Percentiles rank a stretch among this genome's conserved stretches.
Conservation (phyloP, 1,140 invertebrate species). For the Halesus radiatus region DNA sequence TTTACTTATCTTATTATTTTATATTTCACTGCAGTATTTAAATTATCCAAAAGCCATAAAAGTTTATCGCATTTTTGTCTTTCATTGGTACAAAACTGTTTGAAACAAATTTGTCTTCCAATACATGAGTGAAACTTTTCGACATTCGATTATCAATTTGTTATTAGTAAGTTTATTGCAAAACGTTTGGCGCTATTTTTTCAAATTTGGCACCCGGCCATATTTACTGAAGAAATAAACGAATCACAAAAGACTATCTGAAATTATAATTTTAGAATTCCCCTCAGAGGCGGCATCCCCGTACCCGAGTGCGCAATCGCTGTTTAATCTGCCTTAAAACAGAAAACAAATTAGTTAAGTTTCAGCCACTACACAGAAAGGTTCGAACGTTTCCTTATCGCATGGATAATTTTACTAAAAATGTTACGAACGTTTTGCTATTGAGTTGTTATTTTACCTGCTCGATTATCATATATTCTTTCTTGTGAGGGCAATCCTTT, state of each 20-base stretch:
- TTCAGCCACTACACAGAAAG: not conserved
- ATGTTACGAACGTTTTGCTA: not conserved
- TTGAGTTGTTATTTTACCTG: not conserved
- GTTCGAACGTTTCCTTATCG: not conserved
- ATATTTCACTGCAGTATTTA: too few species aligned
- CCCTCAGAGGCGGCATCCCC: slow-evolving; percentile 28
- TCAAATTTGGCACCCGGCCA: slow-evolving; percentile 35
- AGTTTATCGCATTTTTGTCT: too few species aligned
- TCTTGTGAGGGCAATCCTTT: not conserved
- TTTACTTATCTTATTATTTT: too few species aligned
- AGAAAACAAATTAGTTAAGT: not conserved
- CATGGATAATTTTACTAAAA: not conserved
- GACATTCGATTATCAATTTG: too few species aligned
- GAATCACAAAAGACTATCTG: slow-evolving; percentile 29
- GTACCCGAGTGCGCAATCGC: slow-evolving; percentile 19
- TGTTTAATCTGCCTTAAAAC: not conserved
- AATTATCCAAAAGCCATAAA: too few species aligned
- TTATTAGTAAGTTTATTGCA: slow-evolving; percentile 10
- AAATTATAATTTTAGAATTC: slow-evolving; percentile 41
- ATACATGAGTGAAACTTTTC: too few species aligned
- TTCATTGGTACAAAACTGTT: too few species aligned
- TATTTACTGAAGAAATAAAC: slow-evolving; percentile 9
- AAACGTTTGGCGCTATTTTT: slow-evolving; percentile 40
- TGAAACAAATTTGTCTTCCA: not conserved
- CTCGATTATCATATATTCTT: not conserved